Evolutionary conservation across 2,888 invertebrate species (phyloP).

Genomic region (Dermolepida albohirtum): DNA sequence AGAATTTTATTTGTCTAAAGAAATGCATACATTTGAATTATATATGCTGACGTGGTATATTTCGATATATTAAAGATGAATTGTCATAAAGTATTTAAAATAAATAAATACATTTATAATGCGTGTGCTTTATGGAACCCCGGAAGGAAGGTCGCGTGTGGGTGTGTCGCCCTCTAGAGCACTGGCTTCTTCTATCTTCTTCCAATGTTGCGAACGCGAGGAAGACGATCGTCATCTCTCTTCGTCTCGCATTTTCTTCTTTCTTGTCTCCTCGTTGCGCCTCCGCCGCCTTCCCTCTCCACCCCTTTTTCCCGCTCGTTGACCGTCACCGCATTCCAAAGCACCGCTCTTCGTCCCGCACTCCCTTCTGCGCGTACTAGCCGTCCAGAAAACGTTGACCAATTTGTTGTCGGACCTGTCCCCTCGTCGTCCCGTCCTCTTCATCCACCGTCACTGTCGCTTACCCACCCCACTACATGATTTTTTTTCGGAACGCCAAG

Average conservation of each 20-base stretch:
- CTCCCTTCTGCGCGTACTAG: constrained; percentile 39
- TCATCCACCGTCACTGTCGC: constrained; percentile 1
- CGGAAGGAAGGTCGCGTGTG: constrained; percentile 53
- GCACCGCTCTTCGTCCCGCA: constrained; percentile 40
- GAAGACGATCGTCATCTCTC: not conserved
- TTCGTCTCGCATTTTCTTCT: constrained; percentile 1
- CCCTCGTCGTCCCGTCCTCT: constrained; percentile 57
- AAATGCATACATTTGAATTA: not conserved
- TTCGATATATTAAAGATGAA: too few species aligned
- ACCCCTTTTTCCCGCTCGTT: constrained; percentile 44
- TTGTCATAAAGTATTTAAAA: not conserved
- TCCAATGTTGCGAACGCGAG: not conserved
- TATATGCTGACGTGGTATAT: too few species aligned
- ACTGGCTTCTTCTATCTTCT: constrained; percentile 8
- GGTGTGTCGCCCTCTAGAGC: constrained; percentile 44
- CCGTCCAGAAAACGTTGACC: constrained; percentile 56
- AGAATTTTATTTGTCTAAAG: not conserved
- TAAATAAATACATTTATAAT: constrained; percentile 29
- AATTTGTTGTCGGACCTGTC: constrained; percentile 63
- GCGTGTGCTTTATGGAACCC: constrained; percentile 51
- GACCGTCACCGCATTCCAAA: constrained; percentile 56
- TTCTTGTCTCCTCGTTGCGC: constrained; percentile 5
- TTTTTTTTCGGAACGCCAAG: constrained; percentile 31
- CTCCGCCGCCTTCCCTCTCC: not conserved
- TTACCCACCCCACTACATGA: constrained; percentile 18